Percentiles rank a stretch among this genome's conserved stretches.
These are phyloP conservation scores for Eucidaris tribuloides DNA, from an alignment of 35 echinoderm and acorn worm species.

Conservation along the genomic window DNA sequence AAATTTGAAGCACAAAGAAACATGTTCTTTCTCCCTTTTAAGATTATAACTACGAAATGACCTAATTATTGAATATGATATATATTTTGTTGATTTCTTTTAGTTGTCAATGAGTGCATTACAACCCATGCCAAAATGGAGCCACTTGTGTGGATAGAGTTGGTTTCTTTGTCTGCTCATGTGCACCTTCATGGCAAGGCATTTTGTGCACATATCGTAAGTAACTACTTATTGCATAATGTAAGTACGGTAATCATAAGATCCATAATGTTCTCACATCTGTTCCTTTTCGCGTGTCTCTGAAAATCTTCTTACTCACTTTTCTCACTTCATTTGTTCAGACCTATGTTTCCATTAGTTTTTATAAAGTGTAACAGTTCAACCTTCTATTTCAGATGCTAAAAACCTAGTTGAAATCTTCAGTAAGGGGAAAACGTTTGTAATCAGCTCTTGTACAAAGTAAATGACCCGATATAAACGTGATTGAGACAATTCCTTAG, in stretches of 20 bases:
- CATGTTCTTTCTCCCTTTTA: not conserved
- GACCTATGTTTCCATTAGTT: too few species aligned
- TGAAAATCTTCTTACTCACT: too few species aligned
- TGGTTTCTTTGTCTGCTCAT: constrained; percentile 1
- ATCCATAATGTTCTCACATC: not conserved
- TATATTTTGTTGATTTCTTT: not conserved
- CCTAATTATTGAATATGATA: not conserved
- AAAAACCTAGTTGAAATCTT: too few species aligned
- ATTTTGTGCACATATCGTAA: constrained; percentile 13
- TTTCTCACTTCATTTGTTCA: too few species aligned
- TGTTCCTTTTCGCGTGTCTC: not conserved
- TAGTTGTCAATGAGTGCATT: not conserved
- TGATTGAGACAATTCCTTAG: too few species aligned
- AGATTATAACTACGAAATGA: not conserved
- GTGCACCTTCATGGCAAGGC: not conserved
- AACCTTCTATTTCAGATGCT: too few species aligned
- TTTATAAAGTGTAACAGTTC: too few species aligned
- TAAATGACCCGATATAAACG: too few species aligned
- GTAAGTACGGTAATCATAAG: not conserved
- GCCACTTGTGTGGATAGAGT: not conserved
- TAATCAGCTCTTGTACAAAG: too few species aligned
- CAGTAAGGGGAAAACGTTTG: too few species aligned
- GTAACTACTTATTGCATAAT: not conserved
- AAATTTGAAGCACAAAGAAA: not conserved
- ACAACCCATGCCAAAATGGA: constrained; percentile 33